Evolutionary conservation across 2,113 vertebrate genomes (phyloP), one percentile per base, ranked within the genome.

Genomic region (Phrynosoma platyrhinos): DNA sequence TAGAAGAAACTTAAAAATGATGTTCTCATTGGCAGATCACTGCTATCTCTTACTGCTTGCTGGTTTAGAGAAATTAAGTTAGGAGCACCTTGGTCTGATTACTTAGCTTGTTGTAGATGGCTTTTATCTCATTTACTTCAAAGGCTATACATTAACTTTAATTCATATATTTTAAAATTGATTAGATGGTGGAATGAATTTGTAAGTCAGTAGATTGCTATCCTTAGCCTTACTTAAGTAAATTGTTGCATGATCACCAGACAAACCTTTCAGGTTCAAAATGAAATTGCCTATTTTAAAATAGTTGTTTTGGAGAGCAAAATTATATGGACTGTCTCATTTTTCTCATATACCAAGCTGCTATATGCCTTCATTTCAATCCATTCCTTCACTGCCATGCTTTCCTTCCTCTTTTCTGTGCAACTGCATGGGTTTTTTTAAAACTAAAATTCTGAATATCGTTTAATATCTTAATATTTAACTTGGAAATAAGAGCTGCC

Each of bases 351-450:
- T 87, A 32, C 10, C 77, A 88, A 89, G 83, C 82, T 86, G 71
- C 75, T 68, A 77, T 90, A 36, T 91, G 85, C 90, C 84, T 91
- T n/a, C 84, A 90, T 91, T 91, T 76, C 89, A 89, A 81, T 40
- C 89, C 78, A 40, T 66, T 92, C 27, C 47, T 91, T 86, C 32
- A 55, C 58, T 90, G 80, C 84, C 58, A 62, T 53, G 36, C 64
- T 76, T 68, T 81, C 23, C 27, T 42, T n/a, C n/a, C n/a, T n/a
- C n/a, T n/a, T 81, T 14, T 20, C 52, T 42, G 13, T 40, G 42
- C 86, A 91, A 92, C 6, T 21, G 40, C 87, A 77, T 82, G 68
- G 5, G 10, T 36, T 14, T 88, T 30, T 75, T 62, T 7, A 78
- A 78, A 92, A 66, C 89, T 69, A 30, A 81, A 72, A 8, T 72